Evolutionary conservation across 2,797 vertebrate genomes (phyloP), one percentile per base, ranked within the genome.

Genomic region (Myoxocephalus aenaeus): DNA sequence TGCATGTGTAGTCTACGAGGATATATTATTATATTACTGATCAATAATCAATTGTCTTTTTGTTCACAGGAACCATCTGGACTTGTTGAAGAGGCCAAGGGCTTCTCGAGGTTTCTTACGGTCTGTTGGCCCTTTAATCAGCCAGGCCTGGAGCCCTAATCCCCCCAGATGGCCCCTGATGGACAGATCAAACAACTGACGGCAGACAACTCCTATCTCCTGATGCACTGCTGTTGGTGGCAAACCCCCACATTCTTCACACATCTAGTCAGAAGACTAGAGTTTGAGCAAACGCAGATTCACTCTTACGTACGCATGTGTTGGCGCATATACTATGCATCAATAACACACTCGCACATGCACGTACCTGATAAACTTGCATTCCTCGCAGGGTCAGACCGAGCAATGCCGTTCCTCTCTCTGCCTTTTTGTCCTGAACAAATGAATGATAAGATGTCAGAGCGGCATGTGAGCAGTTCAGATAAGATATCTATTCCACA

Each of bases 341-440:
- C 79, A 76, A 85, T 59, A 89, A 82, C 79, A 53, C 68, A 69
- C 64, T 75, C 73, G 42, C 62, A 81, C 79, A 76, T 77, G 80
- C 82, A 92, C 89, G 14, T 90, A 98, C 97, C 96, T 97, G 96
- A 96, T 96, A 98, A 95, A 98, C 95, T 88, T 96, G 96, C 94
- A 98, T 95, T 93, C 97, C 97, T 92, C 92, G 92, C 68, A 97
- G 96, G 82, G 96, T 98, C 91, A 99, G 94, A 17, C 97, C 97
- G 73, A 99, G 95, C 82, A 97, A 81, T 0, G 97, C 88, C 0
- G 96, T 96, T 0, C 97, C 95, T 46, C 81, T 95, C 77, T 96
- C 96, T 68, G 96, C 97, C 87, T 96, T 97, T 94, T 97, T 98
- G 89, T 97, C 96, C 98, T 99, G 86, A 53, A 90, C 79, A 90